Percentiles rank a stretch among this genome's conserved stretches.
These are phyloP conservation scores for Dryobates pubescens DNA, from an alignment of 2,797 vertebrate genomes.

Conservation along the genomic window DNA sequence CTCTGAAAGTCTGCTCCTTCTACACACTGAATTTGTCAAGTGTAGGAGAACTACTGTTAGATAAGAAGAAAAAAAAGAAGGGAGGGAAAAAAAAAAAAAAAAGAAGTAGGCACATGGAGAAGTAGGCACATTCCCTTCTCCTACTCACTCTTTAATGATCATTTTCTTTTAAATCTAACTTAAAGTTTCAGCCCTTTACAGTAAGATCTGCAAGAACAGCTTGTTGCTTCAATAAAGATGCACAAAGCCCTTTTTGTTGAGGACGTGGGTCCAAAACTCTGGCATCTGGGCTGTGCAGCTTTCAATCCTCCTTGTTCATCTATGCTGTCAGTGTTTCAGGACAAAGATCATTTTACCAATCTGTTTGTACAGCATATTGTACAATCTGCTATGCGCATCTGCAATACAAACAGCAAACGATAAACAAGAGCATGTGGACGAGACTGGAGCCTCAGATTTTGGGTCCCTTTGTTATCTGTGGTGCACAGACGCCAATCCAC, in stretches of 20 bases:
- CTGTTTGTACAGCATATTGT: constrained; percentile 14
- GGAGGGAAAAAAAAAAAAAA: neutral
- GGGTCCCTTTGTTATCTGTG: neutral
- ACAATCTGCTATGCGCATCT: constrained; percentile 43
- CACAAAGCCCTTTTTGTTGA: constrained; percentile 51
- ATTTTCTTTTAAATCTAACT: constrained; percentile 10
- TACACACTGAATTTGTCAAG: neutral
- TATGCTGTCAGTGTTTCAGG: neutral
- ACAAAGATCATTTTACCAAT: constrained; percentile 45
- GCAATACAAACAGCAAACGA: neutral
- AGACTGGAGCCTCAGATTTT: neutral
- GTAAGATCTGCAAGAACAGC: constrained; percentile 37
- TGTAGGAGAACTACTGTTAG: neutral
- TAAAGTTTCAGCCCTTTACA: constrained; percentile 22
- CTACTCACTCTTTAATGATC: constrained; percentile 15
- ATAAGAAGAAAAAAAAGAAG: neutral
- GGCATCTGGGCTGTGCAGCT: neutral
- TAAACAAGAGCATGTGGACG: neutral
- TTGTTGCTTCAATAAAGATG: constrained; percentile 12
- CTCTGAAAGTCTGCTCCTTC: constrained; percentile 5
- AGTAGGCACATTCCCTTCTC: constrained; percentile 60
- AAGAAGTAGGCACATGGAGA: constrained; percentile 23
- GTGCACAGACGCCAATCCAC: neutral
- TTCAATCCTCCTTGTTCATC: neutral
- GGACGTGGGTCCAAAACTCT: neutral